Conservation (phyloP, 1,140 invertebrate species). For the Apis cerana region DNA sequence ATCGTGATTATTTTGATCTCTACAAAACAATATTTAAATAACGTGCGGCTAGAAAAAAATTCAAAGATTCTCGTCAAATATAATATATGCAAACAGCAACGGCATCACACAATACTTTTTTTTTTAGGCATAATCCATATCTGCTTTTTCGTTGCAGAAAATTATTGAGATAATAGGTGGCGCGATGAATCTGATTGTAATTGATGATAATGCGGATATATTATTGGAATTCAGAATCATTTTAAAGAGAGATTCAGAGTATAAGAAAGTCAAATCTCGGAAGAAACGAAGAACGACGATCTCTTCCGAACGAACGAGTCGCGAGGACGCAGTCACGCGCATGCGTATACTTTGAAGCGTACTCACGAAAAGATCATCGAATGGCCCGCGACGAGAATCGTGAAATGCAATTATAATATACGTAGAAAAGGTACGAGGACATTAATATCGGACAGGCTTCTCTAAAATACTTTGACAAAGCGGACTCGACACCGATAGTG, state of each 20-base stretch:
- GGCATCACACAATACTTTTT: neutral
- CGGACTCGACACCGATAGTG: slow-evolving; percentile 68
- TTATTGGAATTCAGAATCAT: slow-evolving; percentile 2
- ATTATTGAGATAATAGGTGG: neutral
- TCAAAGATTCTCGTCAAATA: slow-evolving; percentile 7
- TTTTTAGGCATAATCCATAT: slow-evolving; percentile 10
- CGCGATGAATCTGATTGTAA: slow-evolving; percentile 11
- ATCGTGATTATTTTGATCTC: slow-evolving; percentile 17
- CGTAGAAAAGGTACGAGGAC: slow-evolving; percentile 65
- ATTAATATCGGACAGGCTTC: slow-evolving; percentile 66
- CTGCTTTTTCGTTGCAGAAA: slow-evolving; percentile 16
- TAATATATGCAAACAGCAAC: slow-evolving; percentile 14
- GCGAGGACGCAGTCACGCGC: slow-evolving; percentile 38
- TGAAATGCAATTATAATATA: slow-evolving; percentile 64
- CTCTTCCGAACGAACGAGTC: slow-evolving; percentile 50
- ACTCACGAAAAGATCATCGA: slow-evolving; percentile 52
- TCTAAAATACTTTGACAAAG: slow-evolving; percentile 68
- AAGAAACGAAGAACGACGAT: slow-evolving; percentile 53
- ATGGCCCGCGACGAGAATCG: slow-evolving; percentile 62
- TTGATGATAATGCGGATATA: slow-evolving; percentile 20
- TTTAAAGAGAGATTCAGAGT: slow-evolving; percentile 28
- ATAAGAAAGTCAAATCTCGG: slow-evolving; percentile 38
- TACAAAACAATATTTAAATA: slow-evolving; percentile 38
- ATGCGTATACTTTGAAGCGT: slow-evolving; percentile 38
- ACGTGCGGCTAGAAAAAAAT: slow-evolving; percentile 16